phyloP scores from a whole-genome alignment of 2,797 vertebrate genomes.

The Arnoldichthys spilopterus region DNA sequence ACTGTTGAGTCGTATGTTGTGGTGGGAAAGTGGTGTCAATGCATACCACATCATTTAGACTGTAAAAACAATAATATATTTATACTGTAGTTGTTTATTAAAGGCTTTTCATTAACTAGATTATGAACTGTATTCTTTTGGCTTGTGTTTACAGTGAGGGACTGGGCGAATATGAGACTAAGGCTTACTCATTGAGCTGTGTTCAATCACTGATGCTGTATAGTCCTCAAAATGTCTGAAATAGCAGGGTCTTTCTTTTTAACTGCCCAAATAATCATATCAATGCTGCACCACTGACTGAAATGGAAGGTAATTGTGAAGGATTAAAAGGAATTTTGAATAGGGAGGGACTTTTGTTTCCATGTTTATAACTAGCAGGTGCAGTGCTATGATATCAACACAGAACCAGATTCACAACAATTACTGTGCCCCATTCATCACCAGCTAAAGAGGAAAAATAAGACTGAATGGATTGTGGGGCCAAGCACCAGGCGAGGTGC shows the following conservation, averaged over 20 bases:
- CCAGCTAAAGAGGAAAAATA: not conserved
- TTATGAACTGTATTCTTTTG: not conserved
- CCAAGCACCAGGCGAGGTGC: not conserved
- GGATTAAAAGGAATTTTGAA: not conserved
- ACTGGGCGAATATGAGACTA: not conserved
- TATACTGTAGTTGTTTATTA: not conserved
- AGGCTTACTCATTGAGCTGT: not conserved
- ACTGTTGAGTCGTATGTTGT: too few species aligned
- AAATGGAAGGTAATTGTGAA: not conserved
- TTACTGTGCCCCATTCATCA: not conserved
- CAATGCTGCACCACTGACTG: not conserved
- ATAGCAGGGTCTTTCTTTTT: not conserved
- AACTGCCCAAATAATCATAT: not conserved
- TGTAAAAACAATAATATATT: too few species aligned
- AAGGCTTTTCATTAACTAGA: not conserved
- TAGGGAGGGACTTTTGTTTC: not conserved
- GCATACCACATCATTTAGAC: too few species aligned
- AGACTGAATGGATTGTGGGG: not conserved
- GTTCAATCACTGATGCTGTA: slow-evolving; percentile 3
- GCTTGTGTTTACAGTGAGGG: not conserved
- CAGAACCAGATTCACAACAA: not conserved
- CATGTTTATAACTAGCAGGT: not conserved
- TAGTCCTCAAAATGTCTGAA: not conserved
- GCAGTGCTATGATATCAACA: not conserved
- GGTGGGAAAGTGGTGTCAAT: too few species aligned